phyloP scores from a whole-genome alignment of 2,888 invertebrate species.

The Alloplasta piceator region DNA sequence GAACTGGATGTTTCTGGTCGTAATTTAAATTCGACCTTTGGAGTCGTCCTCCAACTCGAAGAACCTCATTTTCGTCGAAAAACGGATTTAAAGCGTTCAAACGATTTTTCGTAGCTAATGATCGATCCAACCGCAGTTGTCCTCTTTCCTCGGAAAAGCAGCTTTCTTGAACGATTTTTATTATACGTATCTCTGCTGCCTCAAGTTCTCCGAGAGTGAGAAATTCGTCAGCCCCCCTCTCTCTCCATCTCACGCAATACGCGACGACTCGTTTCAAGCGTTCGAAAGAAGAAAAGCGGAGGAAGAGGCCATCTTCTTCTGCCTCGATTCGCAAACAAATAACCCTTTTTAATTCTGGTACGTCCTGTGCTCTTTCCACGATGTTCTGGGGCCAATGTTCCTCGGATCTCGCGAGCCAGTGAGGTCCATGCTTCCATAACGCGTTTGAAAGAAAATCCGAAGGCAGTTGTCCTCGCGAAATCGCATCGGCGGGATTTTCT shows the following conservation, averaged over 20 bases:
- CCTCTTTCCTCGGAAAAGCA: neutral
- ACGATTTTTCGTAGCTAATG: neutral
- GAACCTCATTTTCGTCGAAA: constrained; percentile 19
- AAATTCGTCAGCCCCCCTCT: neutral
- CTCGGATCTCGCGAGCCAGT: neutral
- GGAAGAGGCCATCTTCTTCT: neutral
- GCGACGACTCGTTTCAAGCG: neutral
- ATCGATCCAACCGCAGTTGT: neutral
- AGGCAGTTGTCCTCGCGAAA: neutral
- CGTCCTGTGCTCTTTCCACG: neutral
- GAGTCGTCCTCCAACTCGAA: constrained; percentile 40
- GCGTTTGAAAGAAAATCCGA: neutral
- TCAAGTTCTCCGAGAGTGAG: neutral
- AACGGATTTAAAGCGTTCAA: constrained; percentile 30
- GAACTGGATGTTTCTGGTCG: neutral
- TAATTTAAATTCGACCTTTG: neutral
- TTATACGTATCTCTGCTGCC: neutral
- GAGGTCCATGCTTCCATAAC: constrained; percentile 14
- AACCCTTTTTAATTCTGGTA: too few species aligned
- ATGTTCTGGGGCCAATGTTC: too few species aligned
- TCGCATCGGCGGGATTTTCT: constrained; percentile 18
- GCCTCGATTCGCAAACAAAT: neutral
- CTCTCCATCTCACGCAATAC: neutral
- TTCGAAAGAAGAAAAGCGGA: neutral
- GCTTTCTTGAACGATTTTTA: neutral